These are phyloP conservation scores for Ochropacha duplaris DNA, from an alignment of 2,888 invertebrate genomes.

Conservation along the genomic window DNA sequence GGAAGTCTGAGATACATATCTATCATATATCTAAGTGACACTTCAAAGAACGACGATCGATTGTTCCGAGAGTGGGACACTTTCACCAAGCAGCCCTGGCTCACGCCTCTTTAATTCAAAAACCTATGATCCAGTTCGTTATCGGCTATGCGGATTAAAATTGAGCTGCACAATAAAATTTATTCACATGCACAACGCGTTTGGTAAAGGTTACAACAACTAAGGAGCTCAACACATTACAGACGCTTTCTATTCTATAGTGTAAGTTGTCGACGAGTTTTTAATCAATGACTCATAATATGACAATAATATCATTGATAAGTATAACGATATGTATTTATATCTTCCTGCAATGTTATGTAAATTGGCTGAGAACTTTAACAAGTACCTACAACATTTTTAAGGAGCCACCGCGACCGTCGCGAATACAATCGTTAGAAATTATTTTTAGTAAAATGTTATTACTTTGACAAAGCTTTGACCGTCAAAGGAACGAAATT, in stretches of 20 bases:
- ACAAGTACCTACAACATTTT: background rate
- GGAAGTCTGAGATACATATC: constrained; percentile 52
- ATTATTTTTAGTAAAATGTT: background rate
- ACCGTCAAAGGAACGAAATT: background rate
- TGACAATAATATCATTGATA: constrained; percentile 26
- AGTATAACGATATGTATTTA: background rate
- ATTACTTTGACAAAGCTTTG: background rate
- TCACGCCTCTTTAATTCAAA: constrained; percentile 65
- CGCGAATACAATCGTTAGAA: background rate
- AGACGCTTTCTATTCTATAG: constrained; percentile 69
- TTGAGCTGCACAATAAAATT: constrained; percentile 55
- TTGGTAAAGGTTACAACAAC: constrained; percentile 60
- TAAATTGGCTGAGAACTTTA: constrained; percentile 1
- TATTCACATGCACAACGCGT: constrained; percentile 65
- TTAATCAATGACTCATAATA: constrained; percentile 24
- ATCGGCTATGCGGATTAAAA: constrained; percentile 61
- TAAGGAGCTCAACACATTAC: constrained; percentile 51
- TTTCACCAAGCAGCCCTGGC: constrained; percentile 62
- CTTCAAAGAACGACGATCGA: constrained; percentile 67
- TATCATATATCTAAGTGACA: constrained; percentile 70
- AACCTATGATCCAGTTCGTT: constrained; percentile 66
- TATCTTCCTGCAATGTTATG: background rate
- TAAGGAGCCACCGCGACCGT: background rate
- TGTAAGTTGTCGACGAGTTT: constrained; percentile 25
- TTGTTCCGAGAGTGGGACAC: constrained; percentile 73